These are phyloP conservation scores for Mergus octosetaceus DNA, from an alignment of 2,797 vertebrate genomes.

Conservation along the genomic window DNA sequence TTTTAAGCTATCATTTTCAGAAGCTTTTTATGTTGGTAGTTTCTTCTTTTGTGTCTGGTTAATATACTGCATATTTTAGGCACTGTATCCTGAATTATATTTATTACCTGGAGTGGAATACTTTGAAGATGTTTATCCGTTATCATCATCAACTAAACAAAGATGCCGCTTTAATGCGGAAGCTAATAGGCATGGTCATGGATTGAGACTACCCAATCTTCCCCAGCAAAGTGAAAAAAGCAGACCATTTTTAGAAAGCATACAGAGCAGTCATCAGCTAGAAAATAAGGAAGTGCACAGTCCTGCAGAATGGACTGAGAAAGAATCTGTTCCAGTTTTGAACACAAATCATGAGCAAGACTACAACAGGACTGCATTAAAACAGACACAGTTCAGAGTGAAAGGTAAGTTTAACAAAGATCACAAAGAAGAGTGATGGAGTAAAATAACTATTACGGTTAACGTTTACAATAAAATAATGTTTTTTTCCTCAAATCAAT, in stretches of 20 bases:
- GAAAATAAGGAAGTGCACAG: conserved; percentile 54
- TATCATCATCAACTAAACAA: conserved; percentile 75
- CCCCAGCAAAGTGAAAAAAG: conserved; percentile 75
- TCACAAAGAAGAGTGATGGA: background rate
- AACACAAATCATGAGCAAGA: conserved; percentile 63
- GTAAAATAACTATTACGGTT: background rate
- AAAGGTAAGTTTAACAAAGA: conserved; percentile 26
- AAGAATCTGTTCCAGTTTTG: conserved; percentile 63
- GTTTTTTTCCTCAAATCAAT: background rate
- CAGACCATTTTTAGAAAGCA: conserved; percentile 73
- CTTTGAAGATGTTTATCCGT: conserved; percentile 79
- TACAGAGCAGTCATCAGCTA: conserved; percentile 65
- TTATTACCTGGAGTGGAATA: conserved; percentile 81
- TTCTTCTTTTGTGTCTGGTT: conserved; percentile 26
- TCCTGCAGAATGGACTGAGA: conserved; percentile 30
- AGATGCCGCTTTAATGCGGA: conserved; percentile 72
- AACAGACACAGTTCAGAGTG: background rate
- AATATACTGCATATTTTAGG: conserved; percentile 75
- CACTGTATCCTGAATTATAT: conserved; percentile 90
- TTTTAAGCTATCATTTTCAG: conserved; percentile 17
- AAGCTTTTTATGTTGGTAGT: background rate
- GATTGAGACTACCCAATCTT: conserved; percentile 64
- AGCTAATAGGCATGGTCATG: conserved; percentile 52
- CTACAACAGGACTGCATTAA: conserved; percentile 28
- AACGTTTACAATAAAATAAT: background rate